A percentile compares a stretch with the other conserved stretches of the same genome.
Conservation (phyloP, 2,797 vertebrate species). For the Momotus momota region DNA sequence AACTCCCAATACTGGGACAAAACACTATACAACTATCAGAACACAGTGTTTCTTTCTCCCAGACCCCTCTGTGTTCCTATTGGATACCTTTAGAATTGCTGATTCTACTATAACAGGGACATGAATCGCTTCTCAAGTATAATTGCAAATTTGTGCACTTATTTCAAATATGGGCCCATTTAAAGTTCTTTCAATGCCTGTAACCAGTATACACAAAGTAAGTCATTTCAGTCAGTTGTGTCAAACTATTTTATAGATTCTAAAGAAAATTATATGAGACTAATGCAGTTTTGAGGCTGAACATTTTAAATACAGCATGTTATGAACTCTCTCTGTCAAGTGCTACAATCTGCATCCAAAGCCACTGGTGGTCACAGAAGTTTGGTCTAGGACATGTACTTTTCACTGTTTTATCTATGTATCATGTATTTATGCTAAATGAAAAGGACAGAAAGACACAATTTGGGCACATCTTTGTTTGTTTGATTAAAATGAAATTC, state of each 20-base stretch:
- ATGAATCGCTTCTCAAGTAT: not conserved
- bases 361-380: not conserved
- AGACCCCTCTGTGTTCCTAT: not conserved
- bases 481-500: not conserved
- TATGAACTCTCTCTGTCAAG: not conserved
- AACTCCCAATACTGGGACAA: not conserved
- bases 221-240: not conserved
- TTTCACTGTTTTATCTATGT: rapidly evolving
- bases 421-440: not conserved
- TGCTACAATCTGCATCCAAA: not conserved
- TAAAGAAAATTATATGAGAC: not conserved
- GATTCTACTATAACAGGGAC: not conserved
- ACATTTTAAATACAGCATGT: not conserved
- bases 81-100: not conserved
- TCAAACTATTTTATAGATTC: not conserved
- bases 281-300: not conserved
- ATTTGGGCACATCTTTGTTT: not conserved
- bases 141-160: not conserved
- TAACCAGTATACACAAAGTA: not conserved
- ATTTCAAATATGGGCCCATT: not conserved
- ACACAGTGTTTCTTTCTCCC: not conserved
- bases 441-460: not conserved
- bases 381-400: not conserved
- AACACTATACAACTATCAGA: not conserved
- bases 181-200: not conserved